phyloP scores from a whole-genome alignment of 1,140 invertebrate species.

The Meloidogyne hapla region DNA sequence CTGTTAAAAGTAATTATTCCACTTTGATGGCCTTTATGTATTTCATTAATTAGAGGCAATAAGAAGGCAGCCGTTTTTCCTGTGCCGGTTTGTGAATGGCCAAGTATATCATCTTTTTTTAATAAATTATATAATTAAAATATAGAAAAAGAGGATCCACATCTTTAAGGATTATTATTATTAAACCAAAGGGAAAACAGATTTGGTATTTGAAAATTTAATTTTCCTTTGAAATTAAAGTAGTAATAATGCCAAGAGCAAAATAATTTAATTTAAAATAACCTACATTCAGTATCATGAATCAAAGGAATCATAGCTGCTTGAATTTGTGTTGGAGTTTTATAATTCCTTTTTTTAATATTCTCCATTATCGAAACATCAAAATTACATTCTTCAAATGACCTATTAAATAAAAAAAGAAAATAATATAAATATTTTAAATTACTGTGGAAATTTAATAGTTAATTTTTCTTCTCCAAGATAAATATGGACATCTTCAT shows the following conservation, averaged over 20 bases:
- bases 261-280: neutral
- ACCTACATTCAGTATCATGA: neutral
- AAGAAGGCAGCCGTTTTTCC: slow-evolving; percentile 26
- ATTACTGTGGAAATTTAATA: slow-evolving; percentile 1
- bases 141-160: neutral
- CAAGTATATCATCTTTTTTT: slow-evolving; percentile 16
- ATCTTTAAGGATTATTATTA: too few relatives aligned
- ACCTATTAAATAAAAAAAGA: slow-evolving; percentile 8
- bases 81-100: slow-evolving; percentile 20
- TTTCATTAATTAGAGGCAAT: slow-evolving; percentile 22
- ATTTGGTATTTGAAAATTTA: too few relatives aligned
- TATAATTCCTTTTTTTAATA: slow-evolving; percentile 8
- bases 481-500: neutral
- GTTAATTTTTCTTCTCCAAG: neutral
- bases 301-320: slow-evolving; percentile 24
- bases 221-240: too few relatives aligned
- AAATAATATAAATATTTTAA: neutral
- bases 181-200: too few relatives aligned
- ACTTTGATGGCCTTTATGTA: slow-evolving; percentile 7
- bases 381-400: slow-evolving; percentile 15
- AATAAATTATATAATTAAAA: neutral
- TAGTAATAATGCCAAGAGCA: neutral
- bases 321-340: slow-evolving; percentile 9
- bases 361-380: slow-evolving; percentile 9
- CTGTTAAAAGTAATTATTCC: slow-evolving; percentile 14